Percentiles rank a stretch among this genome's conserved stretches.
Evolutionary conservation across 2,797 vertebrate species (phyloP).

Genomic region (Myotis vivesi): DNA sequence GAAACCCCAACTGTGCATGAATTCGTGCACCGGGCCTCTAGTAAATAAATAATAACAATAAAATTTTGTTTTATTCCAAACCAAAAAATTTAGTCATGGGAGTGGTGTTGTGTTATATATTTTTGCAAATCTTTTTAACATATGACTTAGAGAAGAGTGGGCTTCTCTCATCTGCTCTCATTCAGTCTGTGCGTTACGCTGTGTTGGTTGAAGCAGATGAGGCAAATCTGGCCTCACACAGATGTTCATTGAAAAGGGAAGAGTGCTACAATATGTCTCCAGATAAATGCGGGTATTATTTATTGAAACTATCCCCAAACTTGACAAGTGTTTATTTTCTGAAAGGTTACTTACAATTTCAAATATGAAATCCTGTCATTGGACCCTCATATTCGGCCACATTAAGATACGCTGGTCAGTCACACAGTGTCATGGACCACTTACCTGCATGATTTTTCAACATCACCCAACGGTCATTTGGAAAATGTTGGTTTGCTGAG

Average conservation of each 20-base stretch:
- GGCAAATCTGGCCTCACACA: not conserved
- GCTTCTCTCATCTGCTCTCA: not conserved
- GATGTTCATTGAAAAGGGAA: slow-evolving; percentile 2
- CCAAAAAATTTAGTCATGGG: not conserved
- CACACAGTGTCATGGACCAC: not conserved
- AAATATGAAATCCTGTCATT: slow-evolving; percentile 12
- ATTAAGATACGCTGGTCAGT: not conserved
- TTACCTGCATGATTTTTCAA: not conserved
- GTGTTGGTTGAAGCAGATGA: slow-evolving; percentile 10
- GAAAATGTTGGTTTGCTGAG: not conserved
- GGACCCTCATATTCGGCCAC: not conserved
- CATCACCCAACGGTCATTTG: not conserved
- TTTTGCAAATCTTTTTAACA: slow-evolving; percentile 35
- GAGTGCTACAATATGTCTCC: not conserved
- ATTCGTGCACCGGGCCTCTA: no score
- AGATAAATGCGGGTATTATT: not conserved
- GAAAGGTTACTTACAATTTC: slow-evolving; percentile 37
- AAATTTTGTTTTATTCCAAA: not conserved
- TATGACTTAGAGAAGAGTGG: not conserved
- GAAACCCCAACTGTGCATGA: no score
- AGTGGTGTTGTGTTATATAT: not conserved
- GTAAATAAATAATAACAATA: no score
- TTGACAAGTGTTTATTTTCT: slow-evolving; percentile 57
- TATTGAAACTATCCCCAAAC: not conserved
- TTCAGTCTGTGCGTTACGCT: not conserved